Evolutionary conservation across 2,113 vertebrate genomes (phyloP), one percentile per base, ranked within the genome.

Genomic region (Tupaia chinensis): DNA sequence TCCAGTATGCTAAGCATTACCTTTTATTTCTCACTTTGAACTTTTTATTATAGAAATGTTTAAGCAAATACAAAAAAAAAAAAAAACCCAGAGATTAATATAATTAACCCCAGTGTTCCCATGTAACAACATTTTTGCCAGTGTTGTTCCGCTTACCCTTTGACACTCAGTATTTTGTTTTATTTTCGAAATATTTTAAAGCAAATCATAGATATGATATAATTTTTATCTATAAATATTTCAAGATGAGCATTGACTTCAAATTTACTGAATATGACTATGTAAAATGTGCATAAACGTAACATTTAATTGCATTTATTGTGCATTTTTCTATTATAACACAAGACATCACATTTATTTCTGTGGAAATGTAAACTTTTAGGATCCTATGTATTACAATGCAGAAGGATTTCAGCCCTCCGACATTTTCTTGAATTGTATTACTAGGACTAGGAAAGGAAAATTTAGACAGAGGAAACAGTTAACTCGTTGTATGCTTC

Each of bases 111-210:
- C 11, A 10, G 0, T 66, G 16, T 66, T 22, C 27, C 53, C 9
- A 7, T 22, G 60, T 66, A 78, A 19, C 63, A 84, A 3, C 23
- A 63, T n/a, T 83, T 95, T 93, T 88, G 29, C 17, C 72, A 19
- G 0, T 87, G 11, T 20, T 93, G 4, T 88, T 93, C 34, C 58
- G 29, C 25, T 16, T 60, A 34, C 7, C 44, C 17, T 9, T 27
- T 12, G 5, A 82, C 7, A 20, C 70, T 89, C 9, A 44, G 5
- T 44, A 44, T 44, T 23, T 68, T 32, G 32, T 69, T 56, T 79
- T 73, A 11, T 53, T 77, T 78, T 72, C 20, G 86, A 34, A 69
- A 13, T 69, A 79, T 87, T 73, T 95, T 93, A 91, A 87, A 93
- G 15, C 70, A 92, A 54, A 77, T 89, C 69, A 12, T 68, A 70